Evolutionary conservation across 2,888 invertebrate genomes (phyloP).

Genomic region (Aspidiotus destructor): DNA sequence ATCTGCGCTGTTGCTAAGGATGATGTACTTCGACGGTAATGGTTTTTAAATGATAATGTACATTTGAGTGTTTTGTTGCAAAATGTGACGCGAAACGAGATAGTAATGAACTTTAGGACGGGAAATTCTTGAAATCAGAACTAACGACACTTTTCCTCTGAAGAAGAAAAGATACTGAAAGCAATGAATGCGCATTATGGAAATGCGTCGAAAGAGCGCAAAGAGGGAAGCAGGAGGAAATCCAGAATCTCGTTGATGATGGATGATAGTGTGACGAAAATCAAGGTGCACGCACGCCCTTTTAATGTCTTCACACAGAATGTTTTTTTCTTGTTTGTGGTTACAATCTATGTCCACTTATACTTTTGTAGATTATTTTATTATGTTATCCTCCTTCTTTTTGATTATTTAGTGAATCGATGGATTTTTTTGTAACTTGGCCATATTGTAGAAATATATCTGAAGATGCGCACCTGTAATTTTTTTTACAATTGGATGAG

Average conservation of each 20-base stretch:
- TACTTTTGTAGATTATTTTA: too few species aligned
- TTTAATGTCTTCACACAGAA: neutral
- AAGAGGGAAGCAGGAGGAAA: too few species aligned
- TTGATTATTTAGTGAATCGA: too few species aligned
- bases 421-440: too few species aligned
- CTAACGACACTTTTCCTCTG: neutral
- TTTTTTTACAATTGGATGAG: too few species aligned
- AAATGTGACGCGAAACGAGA: conserved; percentile 9
- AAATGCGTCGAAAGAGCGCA: too few species aligned
- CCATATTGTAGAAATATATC: too few species aligned
- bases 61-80: conserved; percentile 29
- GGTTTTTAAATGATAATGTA: conserved; percentile 30
- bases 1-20: too few species aligned
- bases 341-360: too few species aligned
- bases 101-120: conserved; percentile 15
- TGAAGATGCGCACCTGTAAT: too few species aligned
- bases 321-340: too few species aligned
- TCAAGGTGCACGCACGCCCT: neutral
- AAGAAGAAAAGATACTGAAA: neutral
- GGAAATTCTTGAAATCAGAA: conserved; percentile 4
- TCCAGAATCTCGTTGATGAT: neutral
- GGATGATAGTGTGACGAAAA: neutral
- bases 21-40: conserved; percentile 23
- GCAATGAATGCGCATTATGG: neutral
- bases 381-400: too few species aligned